Base-by-base conservation (phyloP, 2,888 invertebrate species). In the Apamea monoglypha region DNA sequence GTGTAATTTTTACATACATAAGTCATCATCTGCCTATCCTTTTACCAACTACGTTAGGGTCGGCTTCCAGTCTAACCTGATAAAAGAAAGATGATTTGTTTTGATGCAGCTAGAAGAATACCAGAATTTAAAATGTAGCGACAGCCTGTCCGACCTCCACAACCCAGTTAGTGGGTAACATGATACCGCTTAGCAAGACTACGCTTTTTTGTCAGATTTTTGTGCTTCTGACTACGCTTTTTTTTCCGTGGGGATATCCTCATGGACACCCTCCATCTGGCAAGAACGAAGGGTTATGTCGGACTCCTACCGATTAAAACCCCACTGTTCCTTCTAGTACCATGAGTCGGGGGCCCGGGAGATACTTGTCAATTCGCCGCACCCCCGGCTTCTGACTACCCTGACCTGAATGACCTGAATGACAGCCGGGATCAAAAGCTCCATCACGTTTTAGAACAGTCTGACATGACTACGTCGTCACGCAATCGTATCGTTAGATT, bases 401-500 rank as follows among this genome's bases (percentile, higher is more conserved):
- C 14, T 40, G 40, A 40, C 40, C 40, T 40, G 40, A 63, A 29
- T n/a, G n/a, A n/a, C n/a, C n/a, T n/a, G 16, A 63, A 29, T 16
- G 32, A 16, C 32, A 32, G 8, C 18, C 63, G 63, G 1, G 3
- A 5, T 1, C 1, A 21, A 36, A 21, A 21, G 5, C 4, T 63
- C 10, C 4, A 0, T 10, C 3, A 32, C 63, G 10, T 21, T 32
- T 32, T 32, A 21, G 1, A 32, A 16, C 7, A 47, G 29, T 21
- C 21, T 1, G 5, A 25, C 32, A 70, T 8, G 2, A 16, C 21
- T 25, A 25, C 12, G 21, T 32, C 80, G 82, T 80, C 14, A 66
- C 76, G 81, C 44, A 63, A 29, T 83, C 88, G 84, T 83, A 40
- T 79, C 89, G 87, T 81, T 5, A 25, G 4, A 14, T 75, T 50